Conservation (phyloP, 2,797 vertebrate genomes). For the Decapterus maruadsi region DNA sequence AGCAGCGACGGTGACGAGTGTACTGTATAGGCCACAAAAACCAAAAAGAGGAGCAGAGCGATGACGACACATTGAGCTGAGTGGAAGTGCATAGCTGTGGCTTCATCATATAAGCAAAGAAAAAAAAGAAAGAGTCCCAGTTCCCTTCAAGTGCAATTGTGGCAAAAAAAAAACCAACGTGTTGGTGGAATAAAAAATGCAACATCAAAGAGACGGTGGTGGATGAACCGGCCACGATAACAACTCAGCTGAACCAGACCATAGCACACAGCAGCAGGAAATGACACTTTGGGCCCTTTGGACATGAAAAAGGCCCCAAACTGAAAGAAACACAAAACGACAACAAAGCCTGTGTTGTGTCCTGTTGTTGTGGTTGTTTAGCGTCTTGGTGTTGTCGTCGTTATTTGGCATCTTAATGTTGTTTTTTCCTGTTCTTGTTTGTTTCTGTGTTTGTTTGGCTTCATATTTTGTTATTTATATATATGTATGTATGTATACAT, state of each 20-base stretch:
- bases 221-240: background rate
- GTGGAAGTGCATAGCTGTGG: background rate
- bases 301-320: background rate
- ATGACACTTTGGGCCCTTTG: background rate
- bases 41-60: background rate
- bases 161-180: background rate
- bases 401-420: background rate
- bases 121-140: background rate
- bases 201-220: background rate
- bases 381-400: too few relatives aligned
- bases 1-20: too few relatives aligned
- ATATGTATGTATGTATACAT: too few relatives aligned
- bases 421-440: background rate
- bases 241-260: background rate
- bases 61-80: background rate
- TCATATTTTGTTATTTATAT: too few relatives aligned
- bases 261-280: background rate
- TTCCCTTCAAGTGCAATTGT: background rate
- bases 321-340: background rate
- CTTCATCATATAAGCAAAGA: background rate
- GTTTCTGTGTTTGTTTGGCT: background rate
- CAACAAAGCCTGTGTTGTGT: background rate
- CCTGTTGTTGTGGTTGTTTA: background rate
- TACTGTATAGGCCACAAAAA: background rate
- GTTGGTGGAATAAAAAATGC: background rate